Percentiles rank a stretch among this genome's conserved stretches.
phyloP scores from a whole-genome alignment of 1,140 invertebrate species.

The Lordiphosa collinella region DNA sequence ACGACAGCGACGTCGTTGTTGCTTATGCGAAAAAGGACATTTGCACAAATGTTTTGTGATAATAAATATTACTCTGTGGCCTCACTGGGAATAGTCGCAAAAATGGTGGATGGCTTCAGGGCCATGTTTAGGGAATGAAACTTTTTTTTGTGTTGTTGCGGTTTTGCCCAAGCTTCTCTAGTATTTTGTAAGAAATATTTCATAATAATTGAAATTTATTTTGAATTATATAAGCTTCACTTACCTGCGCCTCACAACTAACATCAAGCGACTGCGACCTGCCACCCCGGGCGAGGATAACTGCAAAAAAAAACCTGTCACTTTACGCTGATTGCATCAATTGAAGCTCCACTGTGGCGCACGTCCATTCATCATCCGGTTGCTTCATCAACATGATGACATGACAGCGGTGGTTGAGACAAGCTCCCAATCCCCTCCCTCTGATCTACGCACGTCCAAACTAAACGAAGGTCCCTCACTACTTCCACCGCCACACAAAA shows the following conservation, averaged over 20 bases:
- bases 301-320: slow-evolving; percentile 43
- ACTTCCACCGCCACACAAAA: slow-evolving; percentile 3
- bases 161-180: background rate
- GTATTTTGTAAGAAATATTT: slow-evolving; percentile 38
- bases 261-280: too few relatives aligned
- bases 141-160: background rate
- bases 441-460: slow-evolving; percentile 52
- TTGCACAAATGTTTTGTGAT: slow-evolving; percentile 77
- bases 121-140: slow-evolving; percentile 38
- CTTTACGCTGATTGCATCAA: slow-evolving; percentile 78
- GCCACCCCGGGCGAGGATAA: too few relatives aligned
- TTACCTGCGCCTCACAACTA: background rate
- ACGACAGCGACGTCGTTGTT: slow-evolving; percentile 56
- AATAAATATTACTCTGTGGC: slow-evolving; percentile 76
- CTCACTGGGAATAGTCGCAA: slow-evolving; percentile 40
- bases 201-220: slow-evolving; percentile 67
- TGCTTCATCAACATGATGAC: slow-evolving; percentile 78
- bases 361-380: slow-evolving; percentile 78
- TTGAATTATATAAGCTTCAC: slow-evolving; percentile 27
- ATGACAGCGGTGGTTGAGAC: slow-evolving; percentile 68
- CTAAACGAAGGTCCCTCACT: slow-evolving; percentile 53
- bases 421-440: slow-evolving; percentile 2
- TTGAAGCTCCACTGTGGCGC: slow-evolving; percentile 76
- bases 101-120: background rate
- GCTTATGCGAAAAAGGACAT: slow-evolving; percentile 71